Conservation (phyloP, 1,140 invertebrate species). For the Argopecten irradians region DNA sequence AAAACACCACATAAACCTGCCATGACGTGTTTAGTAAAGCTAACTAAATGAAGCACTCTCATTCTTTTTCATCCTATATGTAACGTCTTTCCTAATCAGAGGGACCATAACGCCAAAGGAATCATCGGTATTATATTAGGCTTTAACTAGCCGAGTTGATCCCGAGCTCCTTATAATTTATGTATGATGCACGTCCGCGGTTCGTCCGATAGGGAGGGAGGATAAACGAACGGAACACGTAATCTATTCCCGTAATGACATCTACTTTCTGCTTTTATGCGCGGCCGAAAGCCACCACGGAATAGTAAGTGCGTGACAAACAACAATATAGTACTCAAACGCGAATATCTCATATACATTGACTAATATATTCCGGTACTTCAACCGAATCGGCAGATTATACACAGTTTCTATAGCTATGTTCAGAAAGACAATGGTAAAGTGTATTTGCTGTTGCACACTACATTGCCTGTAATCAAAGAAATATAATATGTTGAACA, state of each 20-base stretch:
- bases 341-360: background rate
- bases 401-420: background rate
- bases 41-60: no score
- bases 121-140: background rate
- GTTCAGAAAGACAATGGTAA: background rate
- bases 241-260: background rate
- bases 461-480: background rate
- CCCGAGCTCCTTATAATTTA: background rate
- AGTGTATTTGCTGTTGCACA: background rate
- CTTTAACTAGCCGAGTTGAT: background rate
- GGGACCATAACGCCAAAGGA: background rate
- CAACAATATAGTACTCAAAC: constrained; percentile 9
- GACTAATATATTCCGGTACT: background rate
- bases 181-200: background rate
- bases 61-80: no score
- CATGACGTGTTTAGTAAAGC: no score
- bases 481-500: background rate
- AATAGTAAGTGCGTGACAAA: constrained; percentile 5
- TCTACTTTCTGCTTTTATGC: constrained; percentile 7
- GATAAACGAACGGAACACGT: background rate
- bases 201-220: background rate
- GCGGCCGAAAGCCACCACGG: background rate
- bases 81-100: background rate
- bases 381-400: background rate
- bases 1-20: no score